Conservation (phyloP, 2,797 vertebrate genomes). For the Decapterus maruadsi region DNA sequence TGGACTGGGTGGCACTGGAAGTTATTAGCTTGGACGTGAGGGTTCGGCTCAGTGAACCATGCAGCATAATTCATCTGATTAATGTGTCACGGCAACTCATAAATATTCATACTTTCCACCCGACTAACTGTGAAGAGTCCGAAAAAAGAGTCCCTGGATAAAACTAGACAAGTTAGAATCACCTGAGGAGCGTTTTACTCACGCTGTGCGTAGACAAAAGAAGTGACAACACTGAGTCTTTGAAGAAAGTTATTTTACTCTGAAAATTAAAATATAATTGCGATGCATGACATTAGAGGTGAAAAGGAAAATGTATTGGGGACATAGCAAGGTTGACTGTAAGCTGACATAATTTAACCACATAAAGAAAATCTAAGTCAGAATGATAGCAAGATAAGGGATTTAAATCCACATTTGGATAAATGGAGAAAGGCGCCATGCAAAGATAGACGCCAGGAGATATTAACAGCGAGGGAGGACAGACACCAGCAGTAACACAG, state of each 20-base stretch:
- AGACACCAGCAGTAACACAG: conserved; percentile 17
- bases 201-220: conserved; percentile 8
- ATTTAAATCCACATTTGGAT: conserved; percentile 13
- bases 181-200: conserved; percentile 35
- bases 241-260: not conserved
- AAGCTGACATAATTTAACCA: not conserved
- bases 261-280: not conserved
- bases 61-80: conserved; percentile 74
- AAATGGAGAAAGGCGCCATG: conserved; percentile 10
- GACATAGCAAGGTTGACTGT: not conserved
- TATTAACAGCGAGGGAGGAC: conserved; percentile 26
- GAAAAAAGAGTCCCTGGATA: conserved; percentile 41
- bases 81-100: conserved; percentile 74
- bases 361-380: conserved; percentile 10
- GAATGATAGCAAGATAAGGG: conserved; percentile 11
- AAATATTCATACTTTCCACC: conserved; percentile 78
- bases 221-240: conserved; percentile 1
- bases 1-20: conserved; percentile 53
- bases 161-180: conserved; percentile 47
- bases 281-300: not conserved
- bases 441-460: conserved; percentile 28
- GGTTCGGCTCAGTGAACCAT: conserved; percentile 71
- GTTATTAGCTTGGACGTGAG: conserved; percentile 74
- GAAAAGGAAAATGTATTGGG: conserved; percentile 5
- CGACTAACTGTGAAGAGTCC: conserved; percentile 58